Base-by-base conservation (phyloP, 2,888 invertebrate species). In the Lamellibrachia columna region DNA sequence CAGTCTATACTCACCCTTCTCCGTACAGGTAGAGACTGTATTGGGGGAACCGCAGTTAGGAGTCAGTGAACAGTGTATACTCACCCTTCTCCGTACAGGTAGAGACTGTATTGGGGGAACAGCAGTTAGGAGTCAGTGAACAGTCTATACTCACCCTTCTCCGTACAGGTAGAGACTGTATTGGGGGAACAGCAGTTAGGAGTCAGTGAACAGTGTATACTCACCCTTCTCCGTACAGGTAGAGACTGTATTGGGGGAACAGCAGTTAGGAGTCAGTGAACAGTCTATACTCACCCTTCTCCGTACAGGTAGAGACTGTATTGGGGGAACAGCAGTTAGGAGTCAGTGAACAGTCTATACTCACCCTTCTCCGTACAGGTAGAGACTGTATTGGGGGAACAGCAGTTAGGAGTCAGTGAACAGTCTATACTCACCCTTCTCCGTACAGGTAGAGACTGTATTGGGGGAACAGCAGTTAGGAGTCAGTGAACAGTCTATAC, bases 21-120 rank as follows among this genome's bases (percentile, higher is more conserved):
- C 98, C 98, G 96, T 99, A 99, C 1, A 98, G 98, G 96, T 98
- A 98, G 0, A 99, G 97, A 58, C 97, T 98, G 97, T 98, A 99
- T 95, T 98, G 98, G 1, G 98, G 98, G 97, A 97, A 98, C n/a
- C 94, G 94, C n/a, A n/a, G n/a, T n/a, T n/a, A 15, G 15, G 15
- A 3, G 3, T 60, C 15, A 22, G 2, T 15, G 75, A 22, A 75
- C 4, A 15, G 22, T 22, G 75, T 75, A 15, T 58, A 94, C 96
- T 95, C 95, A 96, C 96, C 99, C 99, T 97, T 99, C 99, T 93
- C 98, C 98, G 96, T 99, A 99, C 1, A 98, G 98, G 96, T 98
- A 98, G 0, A 99, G 97, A 58, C 97, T 98, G 97, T 98, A 99
- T 95, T 98, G 98, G 1, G 98, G 98, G 97, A 97, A 98, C n/a